Evolutionary conservation across 2,113 vertebrate genomes (phyloP).

Genomic region (Prinia subflava): DNA sequence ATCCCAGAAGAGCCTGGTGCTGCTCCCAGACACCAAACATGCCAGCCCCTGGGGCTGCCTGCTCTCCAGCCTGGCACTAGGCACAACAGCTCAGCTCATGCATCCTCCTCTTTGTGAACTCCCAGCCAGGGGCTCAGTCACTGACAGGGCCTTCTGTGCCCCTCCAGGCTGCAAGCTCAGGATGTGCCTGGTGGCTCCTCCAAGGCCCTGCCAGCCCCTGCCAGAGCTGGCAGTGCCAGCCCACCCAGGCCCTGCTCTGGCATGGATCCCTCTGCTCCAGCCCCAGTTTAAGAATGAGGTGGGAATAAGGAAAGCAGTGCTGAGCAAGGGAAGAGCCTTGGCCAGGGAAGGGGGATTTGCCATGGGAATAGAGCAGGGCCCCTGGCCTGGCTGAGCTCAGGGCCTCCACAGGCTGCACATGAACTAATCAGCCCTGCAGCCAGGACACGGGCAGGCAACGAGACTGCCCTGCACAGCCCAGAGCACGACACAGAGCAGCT

Average conservation of each 20-base stretch:
- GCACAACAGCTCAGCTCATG: not conserved
- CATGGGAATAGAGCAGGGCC: rapidly evolving
- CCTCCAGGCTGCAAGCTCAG: not conserved
- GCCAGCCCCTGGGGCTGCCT: not conserved
- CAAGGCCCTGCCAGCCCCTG: not conserved
- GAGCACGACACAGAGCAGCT: not conserved
- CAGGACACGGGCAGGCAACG: not conserved
- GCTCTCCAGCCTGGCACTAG: not conserved
- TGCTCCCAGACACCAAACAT: rapidly evolving
- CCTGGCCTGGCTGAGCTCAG: not conserved
- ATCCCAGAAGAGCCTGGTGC: not conserved
- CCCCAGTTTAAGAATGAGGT: not conserved
- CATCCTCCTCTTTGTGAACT: not conserved
- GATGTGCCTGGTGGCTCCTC: rapidly evolving
- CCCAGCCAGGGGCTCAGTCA: not conserved
- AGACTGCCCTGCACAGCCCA: not conserved
- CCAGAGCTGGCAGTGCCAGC: not conserved
- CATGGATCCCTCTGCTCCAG: not conserved
- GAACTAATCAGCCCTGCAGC: not conserved
- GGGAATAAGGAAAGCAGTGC: rapidly evolving
- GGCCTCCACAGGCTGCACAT: not conserved
- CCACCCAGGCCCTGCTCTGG: rapidly evolving
- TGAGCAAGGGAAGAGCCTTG: not conserved
- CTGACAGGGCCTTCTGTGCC: no score
- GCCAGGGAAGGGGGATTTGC: not conserved